Base-by-base conservation (phyloP, 2,888 invertebrate species). In the Pyrrhia umbra region DNA sequence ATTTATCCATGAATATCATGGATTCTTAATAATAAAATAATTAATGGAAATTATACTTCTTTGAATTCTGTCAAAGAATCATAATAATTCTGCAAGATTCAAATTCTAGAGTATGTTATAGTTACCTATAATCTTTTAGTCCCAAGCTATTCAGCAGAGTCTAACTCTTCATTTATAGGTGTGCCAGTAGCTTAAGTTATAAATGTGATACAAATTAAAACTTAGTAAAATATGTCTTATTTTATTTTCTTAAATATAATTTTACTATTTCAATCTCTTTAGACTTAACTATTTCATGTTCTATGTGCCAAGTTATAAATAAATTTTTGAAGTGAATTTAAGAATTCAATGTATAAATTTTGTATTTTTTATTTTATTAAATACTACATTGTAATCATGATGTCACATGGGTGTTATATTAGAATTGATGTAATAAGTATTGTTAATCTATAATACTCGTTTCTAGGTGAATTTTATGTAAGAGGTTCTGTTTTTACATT, bases 401-500 rank as follows among this genome's bases (percentile, higher is more conserved):
- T 70, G 68, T 75, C 78, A 85, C 78, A 83, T 83, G 82, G 80
- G 71, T 85, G 84, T 84, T 83, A 85, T 77, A 78, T 83, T 89
- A 88, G 85, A 85, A 85, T 89, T 86, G 86, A 83, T 91, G 90
- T 91, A 88, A 82, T 81, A 83, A 80, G 75, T 88, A 90, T 89
- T 92, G 92, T 93, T 92, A 90, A 87, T 88, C 88, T 88, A 83
- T 84, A 82, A 87, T 83, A 88, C 79, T 87, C 84, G 83, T 84
- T 85, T 86, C 84, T 87, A 89, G 87, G 79, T 82, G 83, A 85
- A 75, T 81, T 86, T 86, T 88, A 83, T 89, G 88, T 91, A 92
- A 88, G 82, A 91, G 85, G 83, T 92, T 93, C 83, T 90, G 93
- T 92, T 93, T 94, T 91, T 93, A 92, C 88, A 92, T 86, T 90